A percentile compares a stretch with the other conserved stretches of the same genome.
Evolutionary conservation across 2,888 invertebrate genomes (phyloP).

Genomic region (Merodon equestris): DNA sequence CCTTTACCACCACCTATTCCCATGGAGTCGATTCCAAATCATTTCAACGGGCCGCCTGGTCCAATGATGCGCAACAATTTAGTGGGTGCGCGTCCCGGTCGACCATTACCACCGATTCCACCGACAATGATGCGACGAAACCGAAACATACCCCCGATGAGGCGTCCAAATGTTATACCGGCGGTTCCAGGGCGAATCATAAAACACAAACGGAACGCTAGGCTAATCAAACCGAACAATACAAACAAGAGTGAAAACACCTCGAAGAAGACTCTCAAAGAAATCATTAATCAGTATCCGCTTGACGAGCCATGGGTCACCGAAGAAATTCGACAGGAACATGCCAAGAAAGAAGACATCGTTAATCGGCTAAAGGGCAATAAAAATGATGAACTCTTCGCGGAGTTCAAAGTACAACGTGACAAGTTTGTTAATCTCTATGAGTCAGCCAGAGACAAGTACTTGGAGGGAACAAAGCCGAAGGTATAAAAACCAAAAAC

Average conservation of each 20-base stretch:
- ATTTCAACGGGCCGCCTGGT: constrained; percentile 51
- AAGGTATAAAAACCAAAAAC: constrained; percentile 72
- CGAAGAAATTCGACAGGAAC: constrained; percentile 80
- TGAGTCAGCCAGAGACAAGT: constrained; percentile 80
- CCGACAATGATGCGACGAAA: constrained; percentile 66
- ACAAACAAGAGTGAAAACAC: constrained; percentile 70
- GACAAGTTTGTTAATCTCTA: constrained; percentile 82
- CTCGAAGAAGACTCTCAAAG: constrained; percentile 76
- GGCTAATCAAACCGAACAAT: constrained; percentile 73
- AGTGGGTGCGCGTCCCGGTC: constrained; percentile 53
- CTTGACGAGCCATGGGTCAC: constrained; percentile 82
- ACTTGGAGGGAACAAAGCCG: constrained; percentile 79
- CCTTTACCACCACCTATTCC: constrained; percentile 64
- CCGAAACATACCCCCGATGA: constrained; percentile 67
- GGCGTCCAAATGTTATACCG: constrained; percentile 66
- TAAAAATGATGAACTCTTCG: constrained; percentile 81
- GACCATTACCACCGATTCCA: constrained; percentile 72
- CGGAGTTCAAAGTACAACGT: constrained; percentile 81
- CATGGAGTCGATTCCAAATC: constrained; percentile 66
- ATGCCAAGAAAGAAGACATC: constrained; percentile 80
- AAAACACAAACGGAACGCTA: constrained; percentile 73
- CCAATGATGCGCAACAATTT: constrained; percentile 71
- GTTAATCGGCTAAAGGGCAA: constrained; percentile 79
- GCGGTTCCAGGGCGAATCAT: constrained; percentile 71
- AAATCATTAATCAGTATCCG: constrained; percentile 78